A percentile compares a stretch with the other conserved stretches of the same genome.
These are phyloP conservation scores for Triops cancriformis DNA, from an alignment of 1,140 invertebrate species.

Conservation along the genomic window DNA sequence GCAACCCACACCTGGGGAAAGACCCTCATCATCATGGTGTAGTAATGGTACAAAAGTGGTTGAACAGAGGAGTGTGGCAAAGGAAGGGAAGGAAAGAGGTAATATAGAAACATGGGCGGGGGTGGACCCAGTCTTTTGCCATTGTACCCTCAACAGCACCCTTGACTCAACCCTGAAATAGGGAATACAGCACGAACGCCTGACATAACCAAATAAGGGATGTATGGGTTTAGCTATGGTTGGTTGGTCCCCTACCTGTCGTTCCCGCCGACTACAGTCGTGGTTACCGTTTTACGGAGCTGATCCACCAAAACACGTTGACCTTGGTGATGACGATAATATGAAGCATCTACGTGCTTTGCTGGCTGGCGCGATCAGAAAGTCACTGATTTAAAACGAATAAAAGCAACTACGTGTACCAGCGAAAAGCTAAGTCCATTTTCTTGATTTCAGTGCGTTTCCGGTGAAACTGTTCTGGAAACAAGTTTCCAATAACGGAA, in stretches of 20 bases:
- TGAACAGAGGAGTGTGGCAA: neutral
- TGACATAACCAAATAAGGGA: neutral
- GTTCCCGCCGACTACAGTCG: neutral
- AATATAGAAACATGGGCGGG: neutral
- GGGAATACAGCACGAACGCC: neutral
- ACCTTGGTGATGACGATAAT: neutral
- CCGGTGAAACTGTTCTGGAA: neutral
- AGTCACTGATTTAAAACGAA: neutral
- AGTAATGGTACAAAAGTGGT: neutral
- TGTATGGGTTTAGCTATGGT: neutral
- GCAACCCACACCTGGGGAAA: neutral
- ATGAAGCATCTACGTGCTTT: neutral
- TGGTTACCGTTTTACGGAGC: neutral
- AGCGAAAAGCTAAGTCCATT: no score
- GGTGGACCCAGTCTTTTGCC: neutral
- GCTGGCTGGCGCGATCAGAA: neutral
- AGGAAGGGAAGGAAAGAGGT: neutral
- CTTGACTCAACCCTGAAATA: constrained; percentile 11
- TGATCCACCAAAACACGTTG: neutral
- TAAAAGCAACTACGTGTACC: no score
- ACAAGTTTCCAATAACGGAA: neutral
- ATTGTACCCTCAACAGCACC: neutral
- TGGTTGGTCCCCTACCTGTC: neutral
- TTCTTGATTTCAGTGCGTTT: neutral
- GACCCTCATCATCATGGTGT: neutral